Evolutionary conservation across 1,140 invertebrate genomes (phyloP).

Genomic region (Heliconius hewitsoni): DNA sequence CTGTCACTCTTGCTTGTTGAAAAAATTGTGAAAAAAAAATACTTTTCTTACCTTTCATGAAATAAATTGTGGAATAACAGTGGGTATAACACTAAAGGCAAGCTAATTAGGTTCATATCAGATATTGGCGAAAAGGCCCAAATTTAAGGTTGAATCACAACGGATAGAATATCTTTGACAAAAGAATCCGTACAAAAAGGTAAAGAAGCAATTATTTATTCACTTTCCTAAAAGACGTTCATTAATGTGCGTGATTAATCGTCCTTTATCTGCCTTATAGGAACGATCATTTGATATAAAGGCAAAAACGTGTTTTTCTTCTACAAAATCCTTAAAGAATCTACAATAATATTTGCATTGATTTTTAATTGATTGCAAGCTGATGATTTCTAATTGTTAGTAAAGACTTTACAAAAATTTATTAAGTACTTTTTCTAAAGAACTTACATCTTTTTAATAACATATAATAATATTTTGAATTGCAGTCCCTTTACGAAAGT

Average conservation of each 20-base stretch:
- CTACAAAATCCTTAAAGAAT: not conserved
- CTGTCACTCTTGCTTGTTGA: too few species aligned
- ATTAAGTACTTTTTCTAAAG: too few species aligned
- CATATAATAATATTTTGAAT: too few species aligned
- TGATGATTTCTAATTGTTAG: too few species aligned
- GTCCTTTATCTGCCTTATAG: constrained; percentile 6
- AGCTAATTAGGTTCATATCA: not conserved
- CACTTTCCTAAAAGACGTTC: not conserved
- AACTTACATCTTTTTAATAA: too few species aligned
- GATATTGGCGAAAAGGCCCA: not conserved
- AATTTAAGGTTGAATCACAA: not conserved
- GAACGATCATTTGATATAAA: not conserved
- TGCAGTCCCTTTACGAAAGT: too few species aligned
- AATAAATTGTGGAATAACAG: too few species aligned
- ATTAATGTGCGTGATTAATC: constrained; percentile 5
- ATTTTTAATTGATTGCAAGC: too few species aligned
- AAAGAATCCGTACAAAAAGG: not conserved
- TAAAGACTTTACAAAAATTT: too few species aligned
- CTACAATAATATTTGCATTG: too few species aligned
- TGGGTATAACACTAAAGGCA: not conserved
- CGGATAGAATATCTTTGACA: constrained; percentile 3
- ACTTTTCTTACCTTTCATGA: too few species aligned
- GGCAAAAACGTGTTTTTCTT: not conserved
- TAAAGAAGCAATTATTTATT: constrained; percentile 5
- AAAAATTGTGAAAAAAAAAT: too few species aligned